These are phyloP conservation scores for Hydrocynus forskahlii DNA, from an alignment of 2,797 vertebrate species.

Conservation along the genomic window DNA sequence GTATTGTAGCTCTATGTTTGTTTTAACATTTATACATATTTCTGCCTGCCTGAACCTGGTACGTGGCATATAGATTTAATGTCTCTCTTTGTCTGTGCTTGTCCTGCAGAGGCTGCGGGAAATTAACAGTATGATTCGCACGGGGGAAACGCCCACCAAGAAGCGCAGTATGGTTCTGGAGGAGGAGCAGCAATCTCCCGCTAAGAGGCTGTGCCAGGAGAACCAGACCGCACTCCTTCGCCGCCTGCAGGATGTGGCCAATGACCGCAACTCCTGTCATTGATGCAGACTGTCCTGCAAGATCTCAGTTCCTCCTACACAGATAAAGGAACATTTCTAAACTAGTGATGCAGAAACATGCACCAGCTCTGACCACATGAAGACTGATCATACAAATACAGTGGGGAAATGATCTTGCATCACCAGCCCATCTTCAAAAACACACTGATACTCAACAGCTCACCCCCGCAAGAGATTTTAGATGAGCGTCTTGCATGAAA, in stretches of 20 bases:
- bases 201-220: constrained; percentile 90
- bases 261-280: constrained; percentile 87
- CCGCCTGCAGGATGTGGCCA: constrained; percentile 91
- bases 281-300: constrained; percentile 67
- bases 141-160: constrained; percentile 89
- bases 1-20: neutral
- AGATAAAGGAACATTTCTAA: neutral
- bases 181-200: constrained; percentile 81
- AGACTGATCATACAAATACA: neutral
- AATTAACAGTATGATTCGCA: constrained; percentile 95
- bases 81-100: neutral
- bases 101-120: constrained; percentile 85
- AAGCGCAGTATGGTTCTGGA: constrained; percentile 89
- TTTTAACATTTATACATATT: neutral
- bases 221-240: constrained; percentile 86
- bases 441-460: neutral
- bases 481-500: neutral
- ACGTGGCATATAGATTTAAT: neutral
- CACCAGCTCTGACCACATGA: neutral
- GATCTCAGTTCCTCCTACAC: neutral
- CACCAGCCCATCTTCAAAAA: neutral
- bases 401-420: neutral
- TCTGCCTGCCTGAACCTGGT: neutral
- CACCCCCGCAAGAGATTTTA: neutral
- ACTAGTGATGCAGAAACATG: neutral